Evolutionary conservation across 2,113 vertebrate species (phyloP).

Genomic region (Mormoops blainvillei): DNA sequence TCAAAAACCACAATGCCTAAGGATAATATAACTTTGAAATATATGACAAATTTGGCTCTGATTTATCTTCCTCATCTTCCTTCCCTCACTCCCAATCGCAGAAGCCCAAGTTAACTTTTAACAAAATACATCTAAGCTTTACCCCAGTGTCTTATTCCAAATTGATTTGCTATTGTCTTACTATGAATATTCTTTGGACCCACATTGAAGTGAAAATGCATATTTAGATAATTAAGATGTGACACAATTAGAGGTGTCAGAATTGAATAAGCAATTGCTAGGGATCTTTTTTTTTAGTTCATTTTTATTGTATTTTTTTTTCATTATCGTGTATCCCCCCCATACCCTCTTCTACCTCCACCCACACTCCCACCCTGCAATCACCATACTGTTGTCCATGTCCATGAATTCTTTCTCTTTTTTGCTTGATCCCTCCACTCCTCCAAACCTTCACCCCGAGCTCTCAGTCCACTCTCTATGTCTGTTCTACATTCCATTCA

Average conservation of each 20-base stretch:
- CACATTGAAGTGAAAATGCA: background rate
- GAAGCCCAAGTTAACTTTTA: background rate
- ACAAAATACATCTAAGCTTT: background rate
- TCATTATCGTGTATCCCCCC: too few relatives aligned
- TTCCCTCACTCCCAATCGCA: background rate
- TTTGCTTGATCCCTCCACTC: too few relatives aligned
- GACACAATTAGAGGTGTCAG: background rate
- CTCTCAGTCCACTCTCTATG: too few relatives aligned
- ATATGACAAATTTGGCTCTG: background rate
- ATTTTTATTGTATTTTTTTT: too few relatives aligned
- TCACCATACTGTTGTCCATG: too few relatives aligned
- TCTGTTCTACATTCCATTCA: background rate
- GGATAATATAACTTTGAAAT: background rate
- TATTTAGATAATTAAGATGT: slow-evolving; percentile 5
- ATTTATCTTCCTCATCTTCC: background rate
- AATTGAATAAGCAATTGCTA: background rate
- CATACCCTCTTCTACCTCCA: too few relatives aligned
- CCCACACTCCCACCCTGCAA: too few relatives aligned
- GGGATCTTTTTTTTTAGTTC: background rate
- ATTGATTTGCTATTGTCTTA: background rate
- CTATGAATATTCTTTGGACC: background rate
- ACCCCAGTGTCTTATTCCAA: background rate
- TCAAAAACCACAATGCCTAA: background rate
- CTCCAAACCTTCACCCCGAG: too few relatives aligned
- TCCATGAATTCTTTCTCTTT: too few relatives aligned